These are phyloP conservation scores for Oxytorus armatus DNA, from an alignment of 2,888 invertebrate genomes.

Conservation along the genomic window DNA sequence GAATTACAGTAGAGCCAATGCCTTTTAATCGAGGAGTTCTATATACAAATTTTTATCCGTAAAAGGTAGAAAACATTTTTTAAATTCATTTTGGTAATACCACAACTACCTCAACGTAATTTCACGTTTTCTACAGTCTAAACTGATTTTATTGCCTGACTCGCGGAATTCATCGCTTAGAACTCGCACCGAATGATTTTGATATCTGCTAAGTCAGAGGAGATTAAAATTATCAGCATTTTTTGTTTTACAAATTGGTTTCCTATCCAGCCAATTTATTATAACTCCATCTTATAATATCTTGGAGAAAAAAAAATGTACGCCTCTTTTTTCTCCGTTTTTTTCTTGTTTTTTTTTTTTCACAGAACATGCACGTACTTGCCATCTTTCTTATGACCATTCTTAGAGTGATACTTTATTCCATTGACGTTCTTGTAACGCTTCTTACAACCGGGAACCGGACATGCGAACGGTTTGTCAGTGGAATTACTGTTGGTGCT, in stretches of 20 bases:
- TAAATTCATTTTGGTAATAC: too few relatives aligned
- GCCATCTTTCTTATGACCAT: constrained; percentile 94
- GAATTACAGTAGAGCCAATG: too few relatives aligned
- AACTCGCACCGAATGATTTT: background rate
- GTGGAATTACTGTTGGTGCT: constrained; percentile 76
- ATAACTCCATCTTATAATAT: background rate
- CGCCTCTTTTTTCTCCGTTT: background rate
- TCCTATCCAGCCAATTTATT: constrained; percentile 5
- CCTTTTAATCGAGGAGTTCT: too few relatives aligned
- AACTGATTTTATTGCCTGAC: background rate
- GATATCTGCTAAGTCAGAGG: background rate
- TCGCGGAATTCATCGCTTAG: too few relatives aligned
- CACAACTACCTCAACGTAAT: background rate
- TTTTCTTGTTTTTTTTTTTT: background rate
- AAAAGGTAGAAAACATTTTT: too few relatives aligned
- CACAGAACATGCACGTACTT: constrained; percentile 87
- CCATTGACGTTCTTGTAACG: constrained; percentile 95
- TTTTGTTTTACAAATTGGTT: constrained; percentile 1
- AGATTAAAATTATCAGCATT: background rate
- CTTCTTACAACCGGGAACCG: constrained; percentile 94
- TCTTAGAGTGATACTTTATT: constrained; percentile 94
- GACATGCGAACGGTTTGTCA: constrained; percentile 94
- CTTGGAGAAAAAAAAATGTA: background rate
- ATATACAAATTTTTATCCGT: too few relatives aligned
- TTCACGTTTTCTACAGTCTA: background rate